Conservation (phyloP, 2,888 invertebrate genomes). For the Cerceris ruficornis region DNA sequence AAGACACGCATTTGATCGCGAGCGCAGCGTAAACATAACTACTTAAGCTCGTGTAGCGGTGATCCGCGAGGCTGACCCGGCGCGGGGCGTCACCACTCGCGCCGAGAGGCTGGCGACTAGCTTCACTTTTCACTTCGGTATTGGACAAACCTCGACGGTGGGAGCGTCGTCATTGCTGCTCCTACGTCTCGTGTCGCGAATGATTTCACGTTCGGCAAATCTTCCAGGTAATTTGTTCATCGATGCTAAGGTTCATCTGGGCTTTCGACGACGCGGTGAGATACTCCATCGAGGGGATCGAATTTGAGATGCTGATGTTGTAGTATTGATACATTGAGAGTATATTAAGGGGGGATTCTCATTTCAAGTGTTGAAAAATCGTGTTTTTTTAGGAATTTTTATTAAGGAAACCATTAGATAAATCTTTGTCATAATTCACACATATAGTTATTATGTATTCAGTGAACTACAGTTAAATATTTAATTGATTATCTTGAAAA, state of each 20-base stretch:
- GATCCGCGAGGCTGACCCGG: constrained; percentile 63
- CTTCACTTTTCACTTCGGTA: constrained; percentile 66
- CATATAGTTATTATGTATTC: too few species aligned
- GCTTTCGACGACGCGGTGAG: neutral
- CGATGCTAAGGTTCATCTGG: neutral
- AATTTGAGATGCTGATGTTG: too few species aligned
- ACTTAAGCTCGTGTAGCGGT: constrained; percentile 40
- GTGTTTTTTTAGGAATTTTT: too few species aligned
- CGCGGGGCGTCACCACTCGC: constrained; percentile 69
- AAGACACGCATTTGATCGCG: constrained; percentile 47
- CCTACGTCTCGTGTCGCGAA: constrained; percentile 25
- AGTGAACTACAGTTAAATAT: too few species aligned
- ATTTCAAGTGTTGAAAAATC: too few species aligned
- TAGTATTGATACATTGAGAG: too few species aligned
- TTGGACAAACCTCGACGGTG: constrained; percentile 63
- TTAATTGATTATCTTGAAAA: too few species aligned
- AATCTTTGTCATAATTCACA: too few species aligned
- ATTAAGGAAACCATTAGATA: too few species aligned
- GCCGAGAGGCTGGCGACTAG: constrained; percentile 61
- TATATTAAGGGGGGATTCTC: too few species aligned
- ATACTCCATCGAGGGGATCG: too few species aligned
- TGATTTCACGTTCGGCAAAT: neutral
- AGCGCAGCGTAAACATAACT: constrained; percentile 66
- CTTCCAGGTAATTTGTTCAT: neutral
- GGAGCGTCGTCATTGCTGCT: constrained; percentile 50